These are phyloP conservation scores for Bubo blakistoni DNA, from an alignment of 2,113 vertebrate species.

Conservation along the genomic window DNA sequence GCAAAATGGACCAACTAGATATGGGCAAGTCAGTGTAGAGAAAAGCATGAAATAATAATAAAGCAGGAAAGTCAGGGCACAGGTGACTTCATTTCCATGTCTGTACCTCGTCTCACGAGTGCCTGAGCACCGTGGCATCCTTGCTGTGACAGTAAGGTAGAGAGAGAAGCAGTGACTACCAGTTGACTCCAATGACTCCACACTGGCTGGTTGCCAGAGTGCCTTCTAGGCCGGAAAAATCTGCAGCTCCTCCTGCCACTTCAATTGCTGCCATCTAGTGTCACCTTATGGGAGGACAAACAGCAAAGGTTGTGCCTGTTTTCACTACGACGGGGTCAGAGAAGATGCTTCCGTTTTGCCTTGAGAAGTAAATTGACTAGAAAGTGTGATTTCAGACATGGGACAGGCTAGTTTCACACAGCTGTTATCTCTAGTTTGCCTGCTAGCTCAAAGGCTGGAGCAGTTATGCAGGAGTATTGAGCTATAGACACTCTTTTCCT, in stretches of 20 bases:
- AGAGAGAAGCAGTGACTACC: not conserved
- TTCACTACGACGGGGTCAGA: fast-evolving
- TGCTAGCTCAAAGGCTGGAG: not conserved
- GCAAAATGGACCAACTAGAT: not conserved
- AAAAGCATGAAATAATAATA: not conserved
- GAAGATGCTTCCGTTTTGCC: not conserved
- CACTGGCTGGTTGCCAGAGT: not conserved
- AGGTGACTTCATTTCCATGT: not conserved
- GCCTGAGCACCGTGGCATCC: not conserved
- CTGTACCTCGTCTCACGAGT: not conserved
- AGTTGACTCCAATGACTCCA: not conserved
- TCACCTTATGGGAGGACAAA: conserved; percentile 27
- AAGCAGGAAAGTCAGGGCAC: not conserved
- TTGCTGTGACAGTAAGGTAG: fast-evolving
- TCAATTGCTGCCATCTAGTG: conserved; percentile 59
- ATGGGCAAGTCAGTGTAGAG: not conserved
- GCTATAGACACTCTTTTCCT: not conserved
- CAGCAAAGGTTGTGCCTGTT: not conserved
- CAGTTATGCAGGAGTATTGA: not conserved
- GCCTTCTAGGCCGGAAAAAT: not conserved
- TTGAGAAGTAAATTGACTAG: not conserved
- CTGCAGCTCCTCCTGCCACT: not conserved
- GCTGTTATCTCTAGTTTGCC: not conserved
- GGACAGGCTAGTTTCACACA: not conserved
- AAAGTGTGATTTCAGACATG: not conserved